Percentiles rank a stretch among this genome's conserved stretches.
These are phyloP conservation scores for Mus musculus DNA, from an alignment of 2,113 vertebrate species.

Conservation along the genomic window GRCm39 chr3:97893501-97894000, in stretches of 20 bases:
- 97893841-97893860: background rate
- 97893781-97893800: background rate
- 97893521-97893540: background rate
- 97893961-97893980: background rate
- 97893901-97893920: background rate
- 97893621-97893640: background rate
- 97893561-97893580: background rate
- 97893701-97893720: background rate
- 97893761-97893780: constrained; percentile 6
- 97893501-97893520: background rate
- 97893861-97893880: background rate
- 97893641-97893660: background rate
- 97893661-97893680: background rate
- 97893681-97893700: background rate
- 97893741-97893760: background rate
- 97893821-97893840: background rate
- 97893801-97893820: background rate
- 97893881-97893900: background rate
- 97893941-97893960: background rate
- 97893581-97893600: background rate
- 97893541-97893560: background rate
- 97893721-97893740: background rate
- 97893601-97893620: background rate
- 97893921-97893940: constrained; percentile 4
- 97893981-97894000: background rate